Evolutionary conservation across 2,888 invertebrate species (phyloP), one percentile per base, ranked within the genome.

Genomic region (Lasioglossum morio): DNA sequence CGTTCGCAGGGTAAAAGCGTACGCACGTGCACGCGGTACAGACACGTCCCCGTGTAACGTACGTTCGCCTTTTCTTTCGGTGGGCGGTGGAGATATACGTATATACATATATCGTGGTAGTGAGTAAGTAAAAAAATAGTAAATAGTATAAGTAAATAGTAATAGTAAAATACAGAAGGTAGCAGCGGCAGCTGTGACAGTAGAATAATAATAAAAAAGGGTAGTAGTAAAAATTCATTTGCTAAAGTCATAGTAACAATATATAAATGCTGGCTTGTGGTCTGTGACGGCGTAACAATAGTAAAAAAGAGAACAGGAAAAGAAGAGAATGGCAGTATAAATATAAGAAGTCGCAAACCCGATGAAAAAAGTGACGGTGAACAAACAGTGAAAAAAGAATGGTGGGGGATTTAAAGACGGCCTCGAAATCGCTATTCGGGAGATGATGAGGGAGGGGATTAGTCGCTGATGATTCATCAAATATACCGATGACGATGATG

Each of bases 121-220:
- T 37, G 34, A 69, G 69, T 69, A 37, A 40, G 37, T 66, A 72
- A 43, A 60, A 72, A 63, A 19, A 19, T 77, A 82, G 80, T 84
- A 85, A 43, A 43, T 40, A 43, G 69, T 30, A 30, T 66, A 66
- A 16, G 66, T 66, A 66, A 78, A 60, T 74, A 77, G 77, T 70
- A 70, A 53, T 70, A 79, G 79, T 81, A 84, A 72, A 82, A 83
- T 88, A 84, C 46, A 90, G 84, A 90, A 23, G 69, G 87, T 85
- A 87, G 90, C 84, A 89, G 90, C 91, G 86, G 91, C 91, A 89
- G 89, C 92, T 90, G 89, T 88, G 89, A 92, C 75, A 86, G 83
- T 89, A 86, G 81, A 77, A 34, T 72, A 27, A 23, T 63, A 70
- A 48, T 63, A 72, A 72, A 82, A 53, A 23, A 40, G 37, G 37